Conservation (phyloP, 2,888 invertebrate species). For the Heliconius charithonia region DNA sequence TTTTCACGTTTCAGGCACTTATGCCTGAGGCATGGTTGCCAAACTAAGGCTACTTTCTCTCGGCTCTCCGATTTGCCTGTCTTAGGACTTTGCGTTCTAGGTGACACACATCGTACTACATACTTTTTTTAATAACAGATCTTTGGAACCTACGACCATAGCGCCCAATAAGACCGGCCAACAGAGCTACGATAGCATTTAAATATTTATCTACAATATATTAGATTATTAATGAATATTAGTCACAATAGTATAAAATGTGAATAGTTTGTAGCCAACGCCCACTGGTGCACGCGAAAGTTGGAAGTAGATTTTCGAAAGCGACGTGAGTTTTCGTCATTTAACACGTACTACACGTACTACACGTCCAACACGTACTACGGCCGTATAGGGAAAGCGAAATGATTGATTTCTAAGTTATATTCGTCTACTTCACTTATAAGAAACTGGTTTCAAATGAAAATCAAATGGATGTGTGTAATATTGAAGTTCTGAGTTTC, state of each 20-base stretch:
- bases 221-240: neutral
- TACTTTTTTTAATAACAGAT: neutral
- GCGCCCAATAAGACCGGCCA: neutral
- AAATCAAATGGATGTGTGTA: neutral
- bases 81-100: too few species aligned
- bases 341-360: constrained; percentile 18
- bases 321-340: neutral
- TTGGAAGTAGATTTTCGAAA: neutral
- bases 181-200: neutral
- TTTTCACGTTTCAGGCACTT: too few species aligned
- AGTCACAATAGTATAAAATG: neutral
- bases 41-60: too few species aligned
- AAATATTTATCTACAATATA: neutral
- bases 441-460: neutral
- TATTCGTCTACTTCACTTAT: neutral
- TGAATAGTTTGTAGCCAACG: neutral
- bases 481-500: too few species aligned
- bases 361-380: constrained; percentile 18
- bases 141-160: neutral
- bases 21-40: too few species aligned
- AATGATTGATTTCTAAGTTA: constrained; percentile 4
- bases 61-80: too few species aligned
- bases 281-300: neutral
- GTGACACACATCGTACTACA: neutral
- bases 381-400: constrained; percentile 6